These are phyloP conservation scores for Bombyx mandarina DNA, from an alignment of 1,140 invertebrate genomes.

Conservation along the genomic window DNA sequence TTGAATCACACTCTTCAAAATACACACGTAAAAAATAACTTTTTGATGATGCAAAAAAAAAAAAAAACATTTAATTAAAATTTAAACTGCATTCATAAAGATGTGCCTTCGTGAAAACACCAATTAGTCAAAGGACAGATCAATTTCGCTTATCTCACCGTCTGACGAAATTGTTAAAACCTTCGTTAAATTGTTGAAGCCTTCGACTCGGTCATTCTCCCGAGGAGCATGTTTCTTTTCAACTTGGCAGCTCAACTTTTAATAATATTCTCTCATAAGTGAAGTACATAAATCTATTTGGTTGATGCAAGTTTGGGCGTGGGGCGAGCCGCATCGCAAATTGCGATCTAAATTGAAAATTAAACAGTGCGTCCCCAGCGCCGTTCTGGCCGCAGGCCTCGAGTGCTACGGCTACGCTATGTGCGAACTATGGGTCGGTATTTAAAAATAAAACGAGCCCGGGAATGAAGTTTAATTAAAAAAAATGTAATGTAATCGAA, in stretches of 20 bases:
- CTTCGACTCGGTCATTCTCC: too few relatives aligned
- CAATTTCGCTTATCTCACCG: constrained; percentile 52
- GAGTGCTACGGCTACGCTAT: background rate
- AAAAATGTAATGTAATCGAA: too few relatives aligned
- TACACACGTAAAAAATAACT: too few relatives aligned
- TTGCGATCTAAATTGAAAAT: constrained; percentile 74
- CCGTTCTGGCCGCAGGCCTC: background rate
- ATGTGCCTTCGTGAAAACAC: background rate
- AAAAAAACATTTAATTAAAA: too few relatives aligned
- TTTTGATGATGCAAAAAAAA: too few relatives aligned
- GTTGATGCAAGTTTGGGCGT: constrained; percentile 56
- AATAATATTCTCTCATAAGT: constrained; percentile 53
- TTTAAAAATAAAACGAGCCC: too few relatives aligned
- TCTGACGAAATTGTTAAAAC: constrained; percentile 43
- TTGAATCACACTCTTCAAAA: too few relatives aligned
- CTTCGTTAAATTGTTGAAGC: too few relatives aligned
- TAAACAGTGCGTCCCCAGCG: constrained; percentile 55
- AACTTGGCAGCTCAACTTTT: constrained; percentile 58
- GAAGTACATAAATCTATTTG: constrained; percentile 60
- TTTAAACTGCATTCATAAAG: too few relatives aligned
- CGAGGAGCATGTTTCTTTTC: constrained; percentile 32
- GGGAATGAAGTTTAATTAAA: too few relatives aligned
- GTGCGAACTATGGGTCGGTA: too few relatives aligned
- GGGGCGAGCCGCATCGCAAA: constrained; percentile 59
- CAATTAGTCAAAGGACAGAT: constrained; percentile 59